Evolutionary conservation across 2,797 vertebrate species (phyloP), one percentile per base, ranked within the genome.

Genomic region (Urocyon cinereoargenteus): DNA sequence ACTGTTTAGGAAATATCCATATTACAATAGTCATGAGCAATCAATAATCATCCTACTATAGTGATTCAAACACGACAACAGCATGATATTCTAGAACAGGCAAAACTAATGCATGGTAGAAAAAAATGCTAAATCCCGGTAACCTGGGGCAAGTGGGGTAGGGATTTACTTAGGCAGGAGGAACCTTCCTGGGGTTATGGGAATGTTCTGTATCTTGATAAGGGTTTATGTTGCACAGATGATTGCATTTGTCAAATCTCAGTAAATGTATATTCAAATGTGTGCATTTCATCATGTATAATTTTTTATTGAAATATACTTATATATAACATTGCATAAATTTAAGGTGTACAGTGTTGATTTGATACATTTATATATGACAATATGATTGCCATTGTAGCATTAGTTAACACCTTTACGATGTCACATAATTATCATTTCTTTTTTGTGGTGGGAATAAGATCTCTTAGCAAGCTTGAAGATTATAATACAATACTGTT

Each of bases 231-330:
- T 79, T 96, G 13, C n/a, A 86, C 53, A 86, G 36, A 57, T 59
- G 51, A 88, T 79, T 92, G 22, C 49, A 92, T 86, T 95, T 96
- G 26, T 95, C n/a, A 95, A 90, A 88, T 79, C 45, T 88, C 78
- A 88, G 77, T 45, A 92, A 91, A 61, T 95, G 26, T 77, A 34
- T 53, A 28, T 90, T 79, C 84, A 85, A 90, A 64, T 70, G 14
- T 86, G 45, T 94, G 12, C 36, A 66, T 59, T 96, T 94, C 18
- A 62, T 95, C 26, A 21, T 84, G 28, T 86, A 51, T 91, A 64
- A 61, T 57, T 94, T 94, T 72, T n/a, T 22, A 72, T 31, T 90
- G 62, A 94, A 88, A 94, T 36, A 61, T 78, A 49, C 82, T 83
- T 89, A 78, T 19, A 51, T 85, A 78, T 68, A 85, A 85, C n/a